Conservation (phyloP, 2,888 invertebrate genomes). For the Lobophora halterata region DNA sequence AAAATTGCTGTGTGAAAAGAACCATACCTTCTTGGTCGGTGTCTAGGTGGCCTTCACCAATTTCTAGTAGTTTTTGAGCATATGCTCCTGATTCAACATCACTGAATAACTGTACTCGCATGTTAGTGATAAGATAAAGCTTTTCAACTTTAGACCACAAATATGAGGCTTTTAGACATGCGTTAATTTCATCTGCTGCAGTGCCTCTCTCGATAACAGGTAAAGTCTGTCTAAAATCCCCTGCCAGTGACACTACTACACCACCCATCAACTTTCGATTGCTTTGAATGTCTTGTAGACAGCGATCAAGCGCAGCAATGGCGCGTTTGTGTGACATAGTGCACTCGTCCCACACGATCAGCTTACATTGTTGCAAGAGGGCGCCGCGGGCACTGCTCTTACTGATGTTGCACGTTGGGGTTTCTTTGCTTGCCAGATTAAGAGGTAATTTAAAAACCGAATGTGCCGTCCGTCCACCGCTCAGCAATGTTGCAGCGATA, state of each 20-base stretch:
- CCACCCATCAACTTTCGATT: constrained; percentile 16
- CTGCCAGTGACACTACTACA: constrained; percentile 17
- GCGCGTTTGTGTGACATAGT: constrained; percentile 36
- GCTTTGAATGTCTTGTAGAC: constrained; percentile 32
- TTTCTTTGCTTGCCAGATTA: constrained; percentile 34
- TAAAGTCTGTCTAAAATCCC: constrained; percentile 22
- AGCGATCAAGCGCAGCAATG: constrained; percentile 32
- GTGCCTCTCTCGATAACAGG: constrained; percentile 22
- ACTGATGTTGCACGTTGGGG: constrained; percentile 32
- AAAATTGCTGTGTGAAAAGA: constrained; percentile 23
- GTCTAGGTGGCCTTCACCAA: constrained; percentile 27
- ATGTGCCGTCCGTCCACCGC: constrained; percentile 38
- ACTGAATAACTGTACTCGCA: constrained; percentile 6
- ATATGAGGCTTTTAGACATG: constrained; percentile 16
- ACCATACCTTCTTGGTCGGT: constrained; percentile 20
- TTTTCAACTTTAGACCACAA: constrained; percentile 12
- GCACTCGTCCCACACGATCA: constrained; percentile 38
- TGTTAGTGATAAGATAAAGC: constrained; percentile 6
- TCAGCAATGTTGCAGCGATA: constrained; percentile 33
- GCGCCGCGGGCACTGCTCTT: constrained; percentile 32
- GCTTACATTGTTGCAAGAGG: constrained; percentile 25
- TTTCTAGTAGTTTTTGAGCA: constrained; percentile 24
- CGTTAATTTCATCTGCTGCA: constrained; percentile 20
- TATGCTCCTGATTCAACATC: constrained; percentile 16
- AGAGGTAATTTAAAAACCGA: constrained; percentile 39